phyloP scores from a whole-genome alignment of 2,113 vertebrate genomes.

The Apeltes quadracus region DNA sequence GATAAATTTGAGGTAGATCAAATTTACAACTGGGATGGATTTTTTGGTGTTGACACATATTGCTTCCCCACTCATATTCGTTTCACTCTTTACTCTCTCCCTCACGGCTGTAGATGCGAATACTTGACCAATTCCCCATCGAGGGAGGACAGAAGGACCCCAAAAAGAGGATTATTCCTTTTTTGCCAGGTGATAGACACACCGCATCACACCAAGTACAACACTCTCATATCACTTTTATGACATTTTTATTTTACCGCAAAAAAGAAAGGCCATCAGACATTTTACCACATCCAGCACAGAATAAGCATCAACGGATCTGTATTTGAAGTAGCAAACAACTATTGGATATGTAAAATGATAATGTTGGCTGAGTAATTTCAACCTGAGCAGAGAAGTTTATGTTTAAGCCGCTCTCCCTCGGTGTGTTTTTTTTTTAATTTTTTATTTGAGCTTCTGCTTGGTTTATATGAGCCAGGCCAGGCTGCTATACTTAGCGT shows the following conservation, averaged over 20 bases:
- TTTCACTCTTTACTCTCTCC: neutral
- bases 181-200: constrained; percentile 89
- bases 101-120: constrained; percentile 87
- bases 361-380: no score
- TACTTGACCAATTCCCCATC: constrained; percentile 95
- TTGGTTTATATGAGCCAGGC: no score
- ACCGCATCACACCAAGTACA: neutral
- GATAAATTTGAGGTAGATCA: constrained; percentile 30
- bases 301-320: no score
- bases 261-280: constrained; percentile 3
- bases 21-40: neutral
- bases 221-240: neutral
- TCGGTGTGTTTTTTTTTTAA: no score
- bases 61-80: neutral
- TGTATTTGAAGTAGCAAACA: no score
- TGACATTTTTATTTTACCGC: neutral
- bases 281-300: constrained; percentile 34
- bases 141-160: constrained; percentile 97
- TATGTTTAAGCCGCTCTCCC: no score
- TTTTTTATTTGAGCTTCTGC: no score
- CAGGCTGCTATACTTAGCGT: no score
- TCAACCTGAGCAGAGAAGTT: no score
- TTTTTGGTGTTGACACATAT: neutral
- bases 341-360: no score
- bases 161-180: constrained; percentile 96